Evolutionary conservation across 1,140 invertebrate genomes (phyloP).

Genomic region (Leptoteleia sp.): DNA sequence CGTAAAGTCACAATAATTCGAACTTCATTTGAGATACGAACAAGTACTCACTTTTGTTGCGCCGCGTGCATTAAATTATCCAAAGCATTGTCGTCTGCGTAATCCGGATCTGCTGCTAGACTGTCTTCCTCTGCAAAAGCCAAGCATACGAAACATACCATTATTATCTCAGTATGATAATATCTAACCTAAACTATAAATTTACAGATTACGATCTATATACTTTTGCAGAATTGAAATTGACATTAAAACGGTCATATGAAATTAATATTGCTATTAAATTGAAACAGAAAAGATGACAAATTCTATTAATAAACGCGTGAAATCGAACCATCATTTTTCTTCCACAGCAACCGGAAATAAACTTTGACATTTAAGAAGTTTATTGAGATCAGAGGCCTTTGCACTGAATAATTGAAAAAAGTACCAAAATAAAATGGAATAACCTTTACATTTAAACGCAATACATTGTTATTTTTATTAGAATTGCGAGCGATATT

Average conservation of each 20-base stretch:
- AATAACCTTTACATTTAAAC: conserved; percentile 17
- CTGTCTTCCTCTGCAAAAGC: conserved; percentile 72
- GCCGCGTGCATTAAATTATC: conserved; percentile 76
- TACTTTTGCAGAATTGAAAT: too few relatives aligned
- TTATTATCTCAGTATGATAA: too few relatives aligned
- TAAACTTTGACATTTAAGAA: conserved; percentile 32
- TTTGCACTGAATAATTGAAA: conserved; percentile 23
- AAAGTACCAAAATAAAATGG: conserved; percentile 15
- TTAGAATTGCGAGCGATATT: background rate
- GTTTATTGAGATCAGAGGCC: conserved; percentile 18
- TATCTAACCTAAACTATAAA: too few relatives aligned
- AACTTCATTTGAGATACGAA: conserved; percentile 10
- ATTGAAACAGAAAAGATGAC: background rate
- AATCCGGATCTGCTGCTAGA: conserved; percentile 71
- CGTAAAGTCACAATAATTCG: conserved; percentile 9
- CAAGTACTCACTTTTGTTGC: conserved; percentile 78
- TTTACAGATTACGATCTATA: too few relatives aligned
- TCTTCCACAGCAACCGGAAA: conserved; percentile 4
- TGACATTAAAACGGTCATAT: too few relatives aligned
- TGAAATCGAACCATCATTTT: too few relatives aligned
- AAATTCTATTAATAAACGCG: conserved; percentile 22
- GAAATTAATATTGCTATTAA: too few relatives aligned
- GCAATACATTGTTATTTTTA: background rate
- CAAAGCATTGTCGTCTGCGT: conserved; percentile 74
- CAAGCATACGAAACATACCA: background rate